Conservation (phyloP, 2,797 vertebrate species). For the Aselliscus stoliczkanus region DNA sequence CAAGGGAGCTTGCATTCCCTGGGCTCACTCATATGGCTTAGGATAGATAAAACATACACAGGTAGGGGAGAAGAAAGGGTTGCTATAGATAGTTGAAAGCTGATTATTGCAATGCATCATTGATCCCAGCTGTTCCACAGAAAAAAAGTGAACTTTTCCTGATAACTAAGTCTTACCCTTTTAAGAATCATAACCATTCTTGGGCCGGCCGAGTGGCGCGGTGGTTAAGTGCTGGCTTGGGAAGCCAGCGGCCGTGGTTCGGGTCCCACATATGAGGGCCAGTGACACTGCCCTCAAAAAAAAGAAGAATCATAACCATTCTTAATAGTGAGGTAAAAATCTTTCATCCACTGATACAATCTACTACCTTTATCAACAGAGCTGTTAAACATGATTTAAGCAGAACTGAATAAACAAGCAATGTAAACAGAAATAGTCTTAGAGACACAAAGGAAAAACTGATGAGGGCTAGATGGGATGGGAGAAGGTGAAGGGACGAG, state of each 20-base stretch:
- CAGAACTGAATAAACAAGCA: too few species aligned
- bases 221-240: too few species aligned
- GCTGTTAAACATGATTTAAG: too few species aligned
- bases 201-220: too few species aligned
- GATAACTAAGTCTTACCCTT: conserved; percentile 9
- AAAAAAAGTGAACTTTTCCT: conserved; percentile 33
- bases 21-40: conserved; percentile 10
- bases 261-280: too few species aligned
- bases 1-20: conserved; percentile 23
- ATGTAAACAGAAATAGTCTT: too few species aligned
- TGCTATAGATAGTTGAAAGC: conserved; percentile 33
- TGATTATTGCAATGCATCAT: conserved; percentile 37
- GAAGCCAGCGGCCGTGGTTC: too few species aligned
- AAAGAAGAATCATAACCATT: conserved; percentile 36
- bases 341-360: conserved; percentile 42
- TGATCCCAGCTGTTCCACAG: conserved; percentile 36
- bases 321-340: conserved; percentile 22
- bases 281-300: too few species aligned
- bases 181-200: conserved; percentile 35
- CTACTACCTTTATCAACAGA: conserved; percentile 50
- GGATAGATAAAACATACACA: not conserved
- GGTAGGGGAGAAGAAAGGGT: not conserved
- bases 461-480: too few species aligned
- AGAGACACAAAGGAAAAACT: too few species aligned
- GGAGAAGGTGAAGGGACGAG: too few species aligned